These are phyloP conservation scores for Myrmecophaga tridactyla DNA, from an alignment of 2,113 vertebrate genomes.

Conservation along the genomic window DNA sequence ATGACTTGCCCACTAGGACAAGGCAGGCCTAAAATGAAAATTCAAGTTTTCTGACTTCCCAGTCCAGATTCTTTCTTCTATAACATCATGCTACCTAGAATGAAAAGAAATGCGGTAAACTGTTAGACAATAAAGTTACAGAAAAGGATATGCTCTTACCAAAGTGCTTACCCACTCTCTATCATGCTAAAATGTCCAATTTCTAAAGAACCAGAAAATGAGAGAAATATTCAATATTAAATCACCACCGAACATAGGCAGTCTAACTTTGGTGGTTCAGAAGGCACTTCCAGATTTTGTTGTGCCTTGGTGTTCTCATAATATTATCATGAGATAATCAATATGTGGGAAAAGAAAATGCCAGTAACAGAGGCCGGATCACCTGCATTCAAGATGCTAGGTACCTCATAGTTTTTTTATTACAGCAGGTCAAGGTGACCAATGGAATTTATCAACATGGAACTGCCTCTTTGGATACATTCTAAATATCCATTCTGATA, in stretches of 20 bases:
- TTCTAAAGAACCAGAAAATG: background rate
- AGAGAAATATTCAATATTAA: background rate
- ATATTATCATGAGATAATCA: background rate
- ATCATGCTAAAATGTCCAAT: background rate
- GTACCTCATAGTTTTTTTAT: constrained; percentile 5
- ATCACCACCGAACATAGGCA: background rate
- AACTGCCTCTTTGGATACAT: background rate
- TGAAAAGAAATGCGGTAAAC: background rate
- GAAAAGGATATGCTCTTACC: background rate
- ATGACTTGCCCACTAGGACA: background rate
- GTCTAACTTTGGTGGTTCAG: background rate
- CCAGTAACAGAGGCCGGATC: background rate
- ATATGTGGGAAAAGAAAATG: background rate
- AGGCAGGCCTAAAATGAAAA: constrained; percentile 26
- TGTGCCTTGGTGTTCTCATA: background rate
- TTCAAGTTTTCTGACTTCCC: background rate
- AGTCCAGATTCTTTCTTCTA: background rate
- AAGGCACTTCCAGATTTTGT: background rate
- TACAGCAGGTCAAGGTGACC: constrained; percentile 32
- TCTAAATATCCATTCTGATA: constrained; percentile 39
- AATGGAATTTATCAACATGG: background rate
- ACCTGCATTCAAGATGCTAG: background rate
- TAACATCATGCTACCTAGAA: background rate
- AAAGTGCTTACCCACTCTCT: background rate
- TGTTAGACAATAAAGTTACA: background rate